Conservation (phyloP, 2,888 invertebrate species). For the Lordiphosa andalusiaca region DNA sequence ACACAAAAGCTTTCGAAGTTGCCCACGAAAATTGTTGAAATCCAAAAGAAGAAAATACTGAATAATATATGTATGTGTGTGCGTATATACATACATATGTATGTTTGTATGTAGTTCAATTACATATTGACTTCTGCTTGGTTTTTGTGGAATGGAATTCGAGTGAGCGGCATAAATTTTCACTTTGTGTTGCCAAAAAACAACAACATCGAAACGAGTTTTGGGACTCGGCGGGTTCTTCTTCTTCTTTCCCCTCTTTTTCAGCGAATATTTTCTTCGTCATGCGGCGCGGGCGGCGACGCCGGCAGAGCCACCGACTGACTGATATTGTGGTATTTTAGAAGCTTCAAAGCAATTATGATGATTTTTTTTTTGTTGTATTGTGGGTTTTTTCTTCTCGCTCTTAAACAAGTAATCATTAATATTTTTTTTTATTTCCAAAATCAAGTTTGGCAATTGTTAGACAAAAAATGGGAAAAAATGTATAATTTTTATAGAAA, state of each 20-base stretch:
- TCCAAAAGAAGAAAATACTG: conserved; percentile 1
- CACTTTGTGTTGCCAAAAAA: conserved; percentile 64
- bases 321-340: conserved; percentile 30
- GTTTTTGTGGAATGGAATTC: conserved; percentile 45
- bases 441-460: too few relatives aligned
- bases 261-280: conserved; percentile 53
- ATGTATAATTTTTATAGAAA: conserved; percentile 1
- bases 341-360: conserved; percentile 54
- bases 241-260: conserved; percentile 22
- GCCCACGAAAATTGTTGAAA: too few relatives aligned
- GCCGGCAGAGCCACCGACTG: conserved; percentile 10
- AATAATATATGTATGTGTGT: conserved; percentile 2
- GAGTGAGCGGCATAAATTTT: conserved; percentile 64
- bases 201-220: conserved; percentile 51
- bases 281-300: conserved; percentile 58
- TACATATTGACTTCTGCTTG: conserved; percentile 43
- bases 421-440: conserved; percentile 2
- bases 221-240: conserved; percentile 15
- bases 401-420: conserved; percentile 60
- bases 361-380: conserved; percentile 13
- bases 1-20: not conserved
- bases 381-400: conserved; percentile 17
- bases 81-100: not conserved
- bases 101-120: conserved; percentile 43
- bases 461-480: too few relatives aligned